These are phyloP conservation scores for Orthosia gothica DNA, from an alignment of 2,888 invertebrate genomes.

Conservation along the genomic window DNA sequence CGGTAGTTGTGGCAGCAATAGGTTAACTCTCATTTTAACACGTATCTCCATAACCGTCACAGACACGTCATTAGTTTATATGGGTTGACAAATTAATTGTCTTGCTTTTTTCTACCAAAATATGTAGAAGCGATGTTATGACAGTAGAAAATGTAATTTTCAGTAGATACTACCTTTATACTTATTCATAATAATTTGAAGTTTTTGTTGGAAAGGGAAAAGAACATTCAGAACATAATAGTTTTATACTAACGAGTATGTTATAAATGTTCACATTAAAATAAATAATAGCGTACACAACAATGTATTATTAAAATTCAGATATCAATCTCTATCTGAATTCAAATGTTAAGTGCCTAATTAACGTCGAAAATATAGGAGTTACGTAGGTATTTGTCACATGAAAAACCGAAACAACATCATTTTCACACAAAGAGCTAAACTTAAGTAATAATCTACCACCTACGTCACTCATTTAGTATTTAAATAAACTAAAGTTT, in stretches of 20 bases:
- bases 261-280: constrained; percentile 26
- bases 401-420: constrained; percentile 11
- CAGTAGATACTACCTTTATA: background rate
- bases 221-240: constrained; percentile 20
- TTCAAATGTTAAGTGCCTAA: constrained; percentile 35
- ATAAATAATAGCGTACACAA: constrained; percentile 18
- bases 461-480: constrained; percentile 15
- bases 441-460: background rate
- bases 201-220: constrained; percentile 5
- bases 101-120: background rate
- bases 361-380: constrained; percentile 22
- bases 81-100: background rate
- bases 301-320: constrained; percentile 37
- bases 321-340: constrained; percentile 34
- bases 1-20: constrained; percentile 53
- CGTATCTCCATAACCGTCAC: background rate
- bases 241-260: constrained; percentile 13
- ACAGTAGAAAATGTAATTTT: background rate
- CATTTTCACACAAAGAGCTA: constrained; percentile 12
- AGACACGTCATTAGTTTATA: background rate
- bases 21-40: constrained; percentile 12
- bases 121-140: background rate
- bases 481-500: constrained; percentile 28
- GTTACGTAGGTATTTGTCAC: constrained; percentile 8
- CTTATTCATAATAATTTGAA: background rate